Evolutionary conservation across 2,888 invertebrate species (phyloP), one percentile per base, ranked within the genome.

Genomic region (Meghimatium bilineatum): DNA sequence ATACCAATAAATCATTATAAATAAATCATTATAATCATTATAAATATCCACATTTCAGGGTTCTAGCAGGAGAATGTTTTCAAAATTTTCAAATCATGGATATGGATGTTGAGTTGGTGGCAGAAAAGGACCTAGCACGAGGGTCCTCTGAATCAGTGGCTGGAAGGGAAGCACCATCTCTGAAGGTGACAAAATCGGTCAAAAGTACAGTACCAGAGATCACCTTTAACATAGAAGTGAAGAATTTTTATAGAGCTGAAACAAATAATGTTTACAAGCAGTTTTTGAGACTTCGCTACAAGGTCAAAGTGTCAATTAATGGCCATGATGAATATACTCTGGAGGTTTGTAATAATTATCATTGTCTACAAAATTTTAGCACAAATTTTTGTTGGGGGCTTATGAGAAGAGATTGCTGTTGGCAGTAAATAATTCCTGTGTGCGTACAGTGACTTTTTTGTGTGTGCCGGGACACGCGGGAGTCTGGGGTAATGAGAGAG

Each of bases 241-340:
- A 81, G 60, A 80, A 83, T 44, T 85, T 83, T 66, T 72, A 34
- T 32, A 74, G 85, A 29, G 71, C 63, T 38, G 83, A 85, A n/a
- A 71, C 71, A 49, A 85, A 83, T 38, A 80, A 71, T 36, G 83
- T 85, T 63, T 85, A 85, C 85, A 83, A 74, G 32, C 85, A 85
- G 83, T 63, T 85, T 38, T 85, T 80, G 71, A 77, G 83, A 5
- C 49, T 80, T 44, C 26, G 60, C 2, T 85, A 83, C 44, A 44
- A 66, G 23, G 78, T 83, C 34, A 63, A 5, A 12, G 26, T 85
- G 32, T 38, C 36, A 6, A 49, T 74, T 6, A 38, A 49, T 60
- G 81, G 52, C 34, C n/a, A n/a, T n/a, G 72, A 10, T 34, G 72
- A 56, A 29, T 79, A 79, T n/a, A 3, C 1, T 23, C 20, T 67